phyloP scores from a whole-genome alignment of 2,113 vertebrate species.

The Stegastes partitus region DNA sequence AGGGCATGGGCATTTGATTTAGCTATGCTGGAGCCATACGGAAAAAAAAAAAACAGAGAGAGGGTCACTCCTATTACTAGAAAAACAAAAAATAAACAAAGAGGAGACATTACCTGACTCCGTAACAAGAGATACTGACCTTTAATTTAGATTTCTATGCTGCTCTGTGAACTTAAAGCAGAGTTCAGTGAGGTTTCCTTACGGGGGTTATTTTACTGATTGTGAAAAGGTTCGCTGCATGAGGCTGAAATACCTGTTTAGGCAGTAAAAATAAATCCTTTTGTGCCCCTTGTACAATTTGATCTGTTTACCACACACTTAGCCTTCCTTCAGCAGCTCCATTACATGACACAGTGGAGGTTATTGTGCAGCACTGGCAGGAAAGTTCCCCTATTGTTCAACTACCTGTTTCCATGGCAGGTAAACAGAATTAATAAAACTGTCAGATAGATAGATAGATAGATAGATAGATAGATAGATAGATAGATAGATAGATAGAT shows the following conservation, averaged over 20 bases:
- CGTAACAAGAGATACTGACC: slow-evolving; percentile 22
- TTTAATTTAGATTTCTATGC: background rate
- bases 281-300: slow-evolving; percentile 8
- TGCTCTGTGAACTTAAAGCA: slow-evolving; percentile 4
- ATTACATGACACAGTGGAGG: slow-evolving; percentile 4
- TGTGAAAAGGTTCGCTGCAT: slow-evolving; percentile 1
- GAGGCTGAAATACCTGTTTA: slow-evolving; percentile 13
- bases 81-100: background rate
- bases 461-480: slow-evolving; percentile 40
- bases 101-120: slow-evolving; percentile 12
- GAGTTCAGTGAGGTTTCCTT: slow-evolving; percentile 11
- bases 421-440: background rate
- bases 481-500: slow-evolving; percentile 34
- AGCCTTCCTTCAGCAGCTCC: slow-evolving; percentile 2
- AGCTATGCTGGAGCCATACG: slow-evolving; percentile 24
- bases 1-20: slow-evolving; percentile 47
- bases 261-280: background rate
- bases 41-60: slow-evolving; percentile 11
- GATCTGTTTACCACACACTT: slow-evolving; percentile 26
- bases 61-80: slow-evolving; percentile 21
- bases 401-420: background rate
- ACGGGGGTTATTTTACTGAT: background rate
- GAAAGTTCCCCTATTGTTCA: slow-evolving; percentile 7
- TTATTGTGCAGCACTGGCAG: slow-evolving; percentile 15
- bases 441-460: slow-evolving; percentile 16